These are phyloP conservation scores for Pollenia angustigena DNA, from an alignment of 2,888 invertebrate genomes.

Conservation along the genomic window DNA sequence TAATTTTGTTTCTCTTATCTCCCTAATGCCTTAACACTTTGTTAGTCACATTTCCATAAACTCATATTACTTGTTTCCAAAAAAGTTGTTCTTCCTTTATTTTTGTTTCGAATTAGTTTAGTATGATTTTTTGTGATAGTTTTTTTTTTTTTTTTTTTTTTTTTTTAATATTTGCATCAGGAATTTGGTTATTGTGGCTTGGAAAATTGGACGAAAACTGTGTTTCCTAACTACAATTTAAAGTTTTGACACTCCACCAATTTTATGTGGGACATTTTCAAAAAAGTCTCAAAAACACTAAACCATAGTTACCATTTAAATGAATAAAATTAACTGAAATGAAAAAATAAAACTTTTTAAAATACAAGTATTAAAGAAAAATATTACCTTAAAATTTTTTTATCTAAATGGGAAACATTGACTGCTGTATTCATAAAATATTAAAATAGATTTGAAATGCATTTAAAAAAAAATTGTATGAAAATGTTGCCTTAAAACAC, in stretches of 20 bases:
- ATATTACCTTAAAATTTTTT: too few relatives aligned
- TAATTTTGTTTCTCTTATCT: too few relatives aligned
- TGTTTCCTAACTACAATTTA: background rate
- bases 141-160: too few relatives aligned
- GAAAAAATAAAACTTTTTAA: too few relatives aligned
- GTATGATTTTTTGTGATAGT: background rate
- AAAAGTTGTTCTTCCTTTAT: background rate
- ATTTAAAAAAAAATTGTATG: too few relatives aligned
- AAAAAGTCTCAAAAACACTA: background rate
- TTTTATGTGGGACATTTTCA: background rate
- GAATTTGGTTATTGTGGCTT: constrained; percentile 2
- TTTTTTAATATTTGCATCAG: constrained; percentile 6
- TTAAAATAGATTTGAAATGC: too few relatives aligned
- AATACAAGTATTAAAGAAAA: too few relatives aligned
- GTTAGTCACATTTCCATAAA: background rate
- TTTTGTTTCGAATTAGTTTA: background rate
- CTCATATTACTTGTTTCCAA: background rate
- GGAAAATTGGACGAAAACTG: background rate
- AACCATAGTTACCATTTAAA: background rate
- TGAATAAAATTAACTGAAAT: too few relatives aligned
- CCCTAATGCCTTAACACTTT: background rate
- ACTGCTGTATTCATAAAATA: too few relatives aligned
- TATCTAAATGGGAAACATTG: too few relatives aligned
- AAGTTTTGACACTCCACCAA: background rate
- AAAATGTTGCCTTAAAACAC: too few relatives aligned